Evolutionary conservation across 2,113 vertebrate species (phyloP).

Genomic region (Oncorhynchus masou): DNA sequence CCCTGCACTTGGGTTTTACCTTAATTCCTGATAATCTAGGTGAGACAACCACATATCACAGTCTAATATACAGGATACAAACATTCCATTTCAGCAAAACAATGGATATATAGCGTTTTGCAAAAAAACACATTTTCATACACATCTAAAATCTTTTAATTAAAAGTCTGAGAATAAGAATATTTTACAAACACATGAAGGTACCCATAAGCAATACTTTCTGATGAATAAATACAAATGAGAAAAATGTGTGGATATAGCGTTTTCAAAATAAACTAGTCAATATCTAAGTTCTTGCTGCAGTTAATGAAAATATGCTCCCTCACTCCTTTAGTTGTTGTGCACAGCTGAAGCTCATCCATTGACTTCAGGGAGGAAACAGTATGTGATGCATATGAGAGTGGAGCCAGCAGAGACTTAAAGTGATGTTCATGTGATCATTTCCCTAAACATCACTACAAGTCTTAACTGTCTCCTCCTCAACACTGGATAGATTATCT

Average conservation of each 20-base stretch:
- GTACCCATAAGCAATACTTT: too few species aligned
- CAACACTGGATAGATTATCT: constrained; percentile 28
- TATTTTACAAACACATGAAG: too few species aligned
- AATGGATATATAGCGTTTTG: too few species aligned
- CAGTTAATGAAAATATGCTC: neutral
- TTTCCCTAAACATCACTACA: constrained; percentile 99
- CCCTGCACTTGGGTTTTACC: too few species aligned
- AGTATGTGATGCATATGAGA: constrained; percentile 48
- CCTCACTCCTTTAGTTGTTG: neutral
- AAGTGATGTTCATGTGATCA: constrained; percentile 99
- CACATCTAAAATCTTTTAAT: too few species aligned
- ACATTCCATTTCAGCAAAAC: too few species aligned
- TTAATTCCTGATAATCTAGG: too few species aligned
- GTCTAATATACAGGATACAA: too few species aligned
- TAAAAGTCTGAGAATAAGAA: too few species aligned
- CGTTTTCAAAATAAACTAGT: neutral
- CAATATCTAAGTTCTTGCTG: neutral
- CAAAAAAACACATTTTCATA: too few species aligned
- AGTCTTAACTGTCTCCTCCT: constrained; percentile 90
- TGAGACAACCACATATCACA: too few species aligned
- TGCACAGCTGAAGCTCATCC: neutral
- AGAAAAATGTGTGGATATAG: neutral
- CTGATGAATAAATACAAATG: too few species aligned
- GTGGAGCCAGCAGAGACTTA: constrained; percentile 98
- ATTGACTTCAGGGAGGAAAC: constrained; percentile 17